phyloP scores from a whole-genome alignment of 2,113 vertebrate genomes.

The Anguilla rostrata region DNA sequence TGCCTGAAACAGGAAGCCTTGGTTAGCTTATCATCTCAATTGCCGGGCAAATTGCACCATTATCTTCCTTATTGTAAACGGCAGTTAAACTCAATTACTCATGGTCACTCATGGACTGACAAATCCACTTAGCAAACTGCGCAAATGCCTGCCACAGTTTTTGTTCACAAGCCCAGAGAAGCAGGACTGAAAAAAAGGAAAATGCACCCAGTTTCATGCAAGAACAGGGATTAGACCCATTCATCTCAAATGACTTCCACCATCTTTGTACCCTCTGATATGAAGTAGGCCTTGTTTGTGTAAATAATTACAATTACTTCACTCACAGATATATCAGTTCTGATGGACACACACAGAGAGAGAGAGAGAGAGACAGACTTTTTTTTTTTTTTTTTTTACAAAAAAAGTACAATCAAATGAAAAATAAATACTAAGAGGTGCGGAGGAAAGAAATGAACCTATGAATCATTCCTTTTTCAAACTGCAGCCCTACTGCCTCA shows the following conservation, averaged over 20 bases:
- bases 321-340: too few relatives aligned
- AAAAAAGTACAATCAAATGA: background rate
- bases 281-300: background rate
- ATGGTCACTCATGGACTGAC: conserved; percentile 40
- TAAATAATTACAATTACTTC: too few relatives aligned
- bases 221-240: background rate
- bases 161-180: conserved; percentile 34
- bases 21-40: conserved; percentile 50
- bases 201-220: background rate
- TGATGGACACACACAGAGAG: too few relatives aligned
- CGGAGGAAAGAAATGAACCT: too few relatives aligned
- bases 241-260: background rate
- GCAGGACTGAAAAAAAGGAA: background rate
- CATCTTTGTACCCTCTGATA: background rate
- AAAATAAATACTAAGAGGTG: background rate
- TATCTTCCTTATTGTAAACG: conserved; percentile 53
- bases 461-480: too few relatives aligned
- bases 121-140: conserved; percentile 60
- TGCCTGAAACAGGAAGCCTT: conserved; percentile 51
- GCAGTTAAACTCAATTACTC: conserved; percentile 47
- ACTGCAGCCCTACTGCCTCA: too few relatives aligned
- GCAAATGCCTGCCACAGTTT: conserved; percentile 61
- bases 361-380: too few relatives aligned
- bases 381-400: too few relatives aligned
- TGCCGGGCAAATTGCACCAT: conserved; percentile 63